Base-by-base conservation (phyloP, 2,113 vertebrate genomes). In the Echinops telfairi region DNA sequence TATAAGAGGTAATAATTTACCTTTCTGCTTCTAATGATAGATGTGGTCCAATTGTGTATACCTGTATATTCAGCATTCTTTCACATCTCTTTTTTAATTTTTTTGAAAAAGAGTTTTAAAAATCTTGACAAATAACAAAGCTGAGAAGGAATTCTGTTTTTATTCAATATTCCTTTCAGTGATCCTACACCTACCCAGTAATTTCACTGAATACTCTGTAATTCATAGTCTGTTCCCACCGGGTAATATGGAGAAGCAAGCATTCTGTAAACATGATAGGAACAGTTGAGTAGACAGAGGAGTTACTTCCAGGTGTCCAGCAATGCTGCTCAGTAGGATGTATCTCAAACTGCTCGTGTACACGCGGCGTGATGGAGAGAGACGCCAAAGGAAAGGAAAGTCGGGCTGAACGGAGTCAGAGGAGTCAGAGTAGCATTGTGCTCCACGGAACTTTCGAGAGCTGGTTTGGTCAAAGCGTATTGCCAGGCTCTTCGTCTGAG, bases 151-250 rank as follows among this genome's bases (percentile, higher is more conserved):
- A 88, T 90, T 62, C 33, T 6, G 11, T 36, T 82, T 91, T 71
- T 89, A 31, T 89, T 89, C 70, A 15, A 57, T 2, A 27, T 70
- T 88, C 9, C 47, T 53, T 92, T 19, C 33, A 57, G 16, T 40
- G 88, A 38, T 89, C 79, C 6, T 83, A 38, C 75, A 83, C 85
- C 90, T 75, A 93, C 84, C 40, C 36, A n/a, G 79, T 88, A 60
- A 92, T 96, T 95, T 92, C 33, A 81, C 84, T 76, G 92, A 95
- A 88, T 92, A 79, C 38, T 36, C 86, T 76, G 0, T 95, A 87
- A 93, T 38, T 96, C 82, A 83, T 33, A 25, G 81, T 86, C 38
- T 83, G 9, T 85, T 85, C 70, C 47, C 25, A 75, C 43, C 93
- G 17, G 17, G 81, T n/a, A 20, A 60, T 47, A 83, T 62, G 91